Percentiles rank a stretch among this genome's conserved stretches.
Conservation (phyloP, 2,113 vertebrate genomes). For the Megaceryle torquata region DNA sequence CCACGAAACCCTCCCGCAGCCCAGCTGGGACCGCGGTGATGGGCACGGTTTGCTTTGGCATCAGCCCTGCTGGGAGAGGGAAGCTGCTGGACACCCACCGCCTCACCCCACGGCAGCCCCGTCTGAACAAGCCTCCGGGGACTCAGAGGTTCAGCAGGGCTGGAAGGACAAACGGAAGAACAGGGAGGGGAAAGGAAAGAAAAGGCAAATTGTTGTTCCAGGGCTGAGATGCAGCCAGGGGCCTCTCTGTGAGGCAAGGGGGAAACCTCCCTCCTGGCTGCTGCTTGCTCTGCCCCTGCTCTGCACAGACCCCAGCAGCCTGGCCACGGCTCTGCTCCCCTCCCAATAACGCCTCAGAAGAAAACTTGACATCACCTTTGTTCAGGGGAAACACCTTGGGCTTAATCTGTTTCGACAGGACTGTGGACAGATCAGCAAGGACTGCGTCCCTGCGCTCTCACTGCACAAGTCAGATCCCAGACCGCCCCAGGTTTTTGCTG, state of each 20-base stretch:
- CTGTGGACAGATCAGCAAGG: neutral
- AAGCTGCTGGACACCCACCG: neutral
- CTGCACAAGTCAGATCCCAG: neutral
- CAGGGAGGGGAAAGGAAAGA: neutral
- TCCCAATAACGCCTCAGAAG: neutral
- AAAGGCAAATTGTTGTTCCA: neutral
- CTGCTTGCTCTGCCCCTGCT: neutral
- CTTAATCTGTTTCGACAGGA: neutral
- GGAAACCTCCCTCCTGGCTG: neutral
- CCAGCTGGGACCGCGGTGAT: fast-evolving
- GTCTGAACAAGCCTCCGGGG: fast-evolving
- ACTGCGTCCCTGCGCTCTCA: fast-evolving
- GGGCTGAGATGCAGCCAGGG: neutral
- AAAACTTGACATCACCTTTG: neutral
- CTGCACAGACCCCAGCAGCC: neutral
- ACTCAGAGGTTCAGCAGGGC: neutral
- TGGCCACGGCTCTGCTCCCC: neutral
- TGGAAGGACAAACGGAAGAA: neutral
- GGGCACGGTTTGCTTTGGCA: neutral
- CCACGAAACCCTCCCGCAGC: neutral
- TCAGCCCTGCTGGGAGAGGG: neutral
- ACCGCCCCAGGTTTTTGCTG: neutral
- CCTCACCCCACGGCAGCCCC: fast-evolving
- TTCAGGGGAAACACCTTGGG: neutral
- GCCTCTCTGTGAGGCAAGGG: neutral